Evolutionary conservation across 1,140 invertebrate species (phyloP).

Genomic region (Nymphalis io): DNA sequence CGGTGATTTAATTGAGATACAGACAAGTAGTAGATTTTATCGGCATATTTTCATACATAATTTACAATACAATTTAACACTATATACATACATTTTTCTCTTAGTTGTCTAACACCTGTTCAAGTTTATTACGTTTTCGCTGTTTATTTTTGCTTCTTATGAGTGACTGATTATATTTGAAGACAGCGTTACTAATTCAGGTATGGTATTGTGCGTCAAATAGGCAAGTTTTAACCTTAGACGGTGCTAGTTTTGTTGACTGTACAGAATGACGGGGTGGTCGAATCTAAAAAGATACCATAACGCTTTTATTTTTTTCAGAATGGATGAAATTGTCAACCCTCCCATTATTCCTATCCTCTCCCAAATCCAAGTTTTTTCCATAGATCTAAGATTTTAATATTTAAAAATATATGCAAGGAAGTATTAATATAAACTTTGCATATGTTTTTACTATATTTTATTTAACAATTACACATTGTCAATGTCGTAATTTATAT

Average conservation of each 20-base stretch:
- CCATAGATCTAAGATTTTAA: slow-evolving; percentile 21
- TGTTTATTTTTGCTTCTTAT: slow-evolving; percentile 22
- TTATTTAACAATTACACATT: slow-evolving; percentile 27
- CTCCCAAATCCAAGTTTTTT: slow-evolving; percentile 21
- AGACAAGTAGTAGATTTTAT: too few species aligned
- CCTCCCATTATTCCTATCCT: slow-evolving; percentile 12
- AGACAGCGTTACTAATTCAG: not conserved
- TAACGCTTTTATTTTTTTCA: slow-evolving; percentile 24
- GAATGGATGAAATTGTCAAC: slow-evolving; percentile 16
- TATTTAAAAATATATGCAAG: slow-evolving; percentile 22
- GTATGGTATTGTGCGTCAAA: not conserved
- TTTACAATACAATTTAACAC: not conserved
- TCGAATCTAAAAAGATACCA: slow-evolving; percentile 17
- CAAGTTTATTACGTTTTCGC: slow-evolving; percentile 3
- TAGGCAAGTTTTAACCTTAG: not conserved
- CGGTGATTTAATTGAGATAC: too few species aligned
- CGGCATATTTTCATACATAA: slow-evolving; percentile 3
- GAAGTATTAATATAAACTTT: slow-evolving; percentile 22
- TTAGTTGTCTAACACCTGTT: not conserved
- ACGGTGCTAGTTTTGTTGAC: not conserved
- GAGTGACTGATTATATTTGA: slow-evolving; percentile 17
- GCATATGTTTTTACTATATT: slow-evolving; percentile 39
- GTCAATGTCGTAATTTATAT: slow-evolving; percentile 25
- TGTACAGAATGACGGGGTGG: slow-evolving; percentile 18
- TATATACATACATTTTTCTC: not conserved